These are phyloP conservation scores for Melieria crassipennis DNA, from an alignment of 2,888 invertebrate genomes.

Conservation along the genomic window DNA sequence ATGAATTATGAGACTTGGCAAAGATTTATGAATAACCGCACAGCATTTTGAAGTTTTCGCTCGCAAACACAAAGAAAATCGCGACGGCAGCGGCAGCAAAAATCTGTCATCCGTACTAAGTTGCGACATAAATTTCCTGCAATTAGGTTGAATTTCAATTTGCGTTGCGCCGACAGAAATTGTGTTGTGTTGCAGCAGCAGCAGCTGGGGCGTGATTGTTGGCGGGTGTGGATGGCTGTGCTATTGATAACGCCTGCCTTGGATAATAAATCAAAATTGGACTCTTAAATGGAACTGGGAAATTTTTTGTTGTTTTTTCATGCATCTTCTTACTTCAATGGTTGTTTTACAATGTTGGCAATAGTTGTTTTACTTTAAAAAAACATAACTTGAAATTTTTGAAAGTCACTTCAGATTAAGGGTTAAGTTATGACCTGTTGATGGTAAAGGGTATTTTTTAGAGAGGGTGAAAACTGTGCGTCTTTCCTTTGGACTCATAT, in stretches of 20 bases:
- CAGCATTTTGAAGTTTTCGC: conserved; percentile 45
- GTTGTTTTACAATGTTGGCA: too few relatives aligned
- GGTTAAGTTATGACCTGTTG: too few relatives aligned
- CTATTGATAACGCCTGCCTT: not conserved
- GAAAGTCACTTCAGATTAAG: too few relatives aligned
- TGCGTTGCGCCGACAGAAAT: conserved; percentile 28
- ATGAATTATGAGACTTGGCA: conserved; percentile 60
- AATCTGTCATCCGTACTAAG: conserved; percentile 42
- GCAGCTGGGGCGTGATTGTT: not conserved
- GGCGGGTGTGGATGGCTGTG: not conserved
- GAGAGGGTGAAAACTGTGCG: too few relatives aligned
- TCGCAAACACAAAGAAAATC: conserved; percentile 33
- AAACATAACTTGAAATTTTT: too few relatives aligned
- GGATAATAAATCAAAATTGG: conserved; percentile 36
- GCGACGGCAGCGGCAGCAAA: conserved; percentile 33
- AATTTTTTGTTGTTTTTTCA: too few relatives aligned
- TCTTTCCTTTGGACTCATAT: too few relatives aligned
- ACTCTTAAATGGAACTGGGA: too few relatives aligned
- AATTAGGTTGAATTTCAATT: conserved; percentile 64
- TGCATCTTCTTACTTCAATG: too few relatives aligned
- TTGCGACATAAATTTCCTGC: conserved; percentile 58
- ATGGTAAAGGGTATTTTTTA: too few relatives aligned
- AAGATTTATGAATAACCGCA: conserved; percentile 60
- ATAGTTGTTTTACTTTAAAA: too few relatives aligned
- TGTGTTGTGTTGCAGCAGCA: not conserved